Evolutionary conservation across 2,113 vertebrate genomes (phyloP), one percentile per base, ranked within the genome.

Genomic region (Psettodes erumei): DNA sequence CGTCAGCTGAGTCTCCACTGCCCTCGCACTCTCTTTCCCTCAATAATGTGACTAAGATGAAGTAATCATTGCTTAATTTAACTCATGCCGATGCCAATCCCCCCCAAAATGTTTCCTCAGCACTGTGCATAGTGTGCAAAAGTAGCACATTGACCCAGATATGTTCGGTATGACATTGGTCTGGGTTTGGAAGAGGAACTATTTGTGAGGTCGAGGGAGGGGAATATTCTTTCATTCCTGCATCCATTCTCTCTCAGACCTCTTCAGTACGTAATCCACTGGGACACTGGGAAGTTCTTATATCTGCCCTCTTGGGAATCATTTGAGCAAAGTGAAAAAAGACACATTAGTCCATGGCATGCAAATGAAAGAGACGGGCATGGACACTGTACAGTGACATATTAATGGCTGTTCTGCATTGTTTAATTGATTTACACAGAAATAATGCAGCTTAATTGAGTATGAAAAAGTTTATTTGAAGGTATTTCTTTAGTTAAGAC

Each of bases 101-200:
- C 48, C n/a, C 5, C 1, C 59, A 58, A 62, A 48, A 50, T 33
- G 12, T 54, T 75, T 58, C 43, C 33, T 66, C 54, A 51, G 40
- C 54, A 68, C 35, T 58, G 54, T 74, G 56, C 62, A 65, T 58
- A 42, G 15, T 48, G 62, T 64, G 48, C 30, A 60, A n/a, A n/a
- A 55, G 60, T 28, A 54, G 7, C 28, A 58, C n/a, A 18, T 64
- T 13, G 18, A 25, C 67, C 56, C 65, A 79, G 71, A 77, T 43
- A 88, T 88, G 75, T 68, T 64, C 30, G 77, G 82, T 32, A 81
- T 87, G 71, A 79, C 69, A 75, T 53, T 56, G 42, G 58, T 67
- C 62, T 53, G 51, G 32, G 54, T 79, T 58, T n/a, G n/a, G 66
- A 8, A 80, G 33, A 54, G 45, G 35, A 59, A 32, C 30, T 18